Evolutionary conservation across 2,888 invertebrate genomes (phyloP).

Genomic region (Terebella lapidaria): DNA sequence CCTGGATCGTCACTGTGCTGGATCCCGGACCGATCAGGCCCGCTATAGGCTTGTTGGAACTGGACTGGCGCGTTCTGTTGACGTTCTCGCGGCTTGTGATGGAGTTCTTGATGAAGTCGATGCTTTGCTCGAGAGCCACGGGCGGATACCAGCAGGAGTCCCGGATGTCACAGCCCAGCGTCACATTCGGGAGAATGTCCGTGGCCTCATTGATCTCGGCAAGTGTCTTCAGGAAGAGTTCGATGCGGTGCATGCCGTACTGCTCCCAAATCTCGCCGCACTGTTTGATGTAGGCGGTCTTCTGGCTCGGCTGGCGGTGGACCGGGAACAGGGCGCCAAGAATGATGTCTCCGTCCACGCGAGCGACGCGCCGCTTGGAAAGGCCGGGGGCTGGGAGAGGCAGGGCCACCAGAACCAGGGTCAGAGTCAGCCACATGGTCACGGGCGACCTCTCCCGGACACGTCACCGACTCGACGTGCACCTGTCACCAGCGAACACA

Average conservation of each 20-base stretch:
- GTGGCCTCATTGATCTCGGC: slow-evolving; percentile 60
- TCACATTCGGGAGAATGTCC: slow-evolving; percentile 59
- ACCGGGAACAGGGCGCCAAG: slow-evolving; percentile 60
- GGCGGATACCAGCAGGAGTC: slow-evolving; percentile 81
- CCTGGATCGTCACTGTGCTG: slow-evolving; percentile 65
- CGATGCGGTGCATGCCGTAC: slow-evolving; percentile 71
- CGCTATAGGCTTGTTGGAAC: slow-evolving; percentile 55
- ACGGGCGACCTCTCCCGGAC: no score
- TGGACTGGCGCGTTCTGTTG: slow-evolving; percentile 1
- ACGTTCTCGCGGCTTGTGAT: slow-evolving; percentile 31
- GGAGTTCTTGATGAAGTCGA: slow-evolving; percentile 70
- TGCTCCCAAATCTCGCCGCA: slow-evolving; percentile 67
- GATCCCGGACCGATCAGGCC: slow-evolving; percentile 73
- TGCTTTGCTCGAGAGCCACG: slow-evolving; percentile 72
- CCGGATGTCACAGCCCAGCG: slow-evolving; percentile 67
- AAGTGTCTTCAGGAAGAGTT: slow-evolving; percentile 54
- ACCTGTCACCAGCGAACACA: no score
- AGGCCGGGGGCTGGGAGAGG: no score
- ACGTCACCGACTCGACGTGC: no score
- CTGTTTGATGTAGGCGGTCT: slow-evolving; percentile 48
- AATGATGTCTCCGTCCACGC: slow-evolving; percentile 59
- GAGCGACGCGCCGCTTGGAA: slow-evolving; percentile 28
- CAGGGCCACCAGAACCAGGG: no score
- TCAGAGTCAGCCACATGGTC: no score
- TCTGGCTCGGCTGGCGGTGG: slow-evolving; percentile 56